Base-by-base conservation (phyloP, 1,140 invertebrate species). In the Ips typographus region DNA sequence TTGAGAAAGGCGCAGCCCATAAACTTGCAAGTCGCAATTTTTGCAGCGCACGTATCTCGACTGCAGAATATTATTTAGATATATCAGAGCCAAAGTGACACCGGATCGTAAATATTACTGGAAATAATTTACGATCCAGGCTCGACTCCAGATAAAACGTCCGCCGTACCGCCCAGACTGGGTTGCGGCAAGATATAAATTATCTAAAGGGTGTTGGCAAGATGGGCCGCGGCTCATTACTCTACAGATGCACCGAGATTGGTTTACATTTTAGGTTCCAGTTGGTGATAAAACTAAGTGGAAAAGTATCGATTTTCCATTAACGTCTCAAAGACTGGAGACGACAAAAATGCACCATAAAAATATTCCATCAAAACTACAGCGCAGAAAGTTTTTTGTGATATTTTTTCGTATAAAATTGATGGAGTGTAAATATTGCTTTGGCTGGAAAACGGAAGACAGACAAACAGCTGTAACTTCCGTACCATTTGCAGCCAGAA, bases 91-190 rank as follows among this genome's bases (percentile, higher is more conserved):
- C 68, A 58, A 63, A 75, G 64, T 75, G 72, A 67, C 73, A 71
- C 40, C 57, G 37, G 22, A 22, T 69, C 71, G 72, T 77, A 77
- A 77, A 77, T 77, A 76, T 73, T 77, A 75, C 72, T 74, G 71
- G 75, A 74, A 72, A 73, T 76, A 76, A 77, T 77, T 77, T 77
- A 77, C 70, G 60, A 71, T 71, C 71, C 43, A 72, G 60, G 73
- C 62, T 60, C 67, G 69, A 70, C 65, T 76, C 73, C 73, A 74
- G 74, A 76, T 75, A 74, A 76, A 77, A 75, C 69, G 65, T 66
- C 72, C 37, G 65, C 22, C 36, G 51, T 7, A 62, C 57, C 58
- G 59, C 60, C 58, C 66, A 59, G 40, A 43, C 51, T 52, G 40
- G 44, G 55, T 66, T 59, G 56, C 38, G 55, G 43, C 65, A 58